Conservation (phyloP, 2,797 vertebrate genomes). For the Tragelaphus oryx region DNA sequence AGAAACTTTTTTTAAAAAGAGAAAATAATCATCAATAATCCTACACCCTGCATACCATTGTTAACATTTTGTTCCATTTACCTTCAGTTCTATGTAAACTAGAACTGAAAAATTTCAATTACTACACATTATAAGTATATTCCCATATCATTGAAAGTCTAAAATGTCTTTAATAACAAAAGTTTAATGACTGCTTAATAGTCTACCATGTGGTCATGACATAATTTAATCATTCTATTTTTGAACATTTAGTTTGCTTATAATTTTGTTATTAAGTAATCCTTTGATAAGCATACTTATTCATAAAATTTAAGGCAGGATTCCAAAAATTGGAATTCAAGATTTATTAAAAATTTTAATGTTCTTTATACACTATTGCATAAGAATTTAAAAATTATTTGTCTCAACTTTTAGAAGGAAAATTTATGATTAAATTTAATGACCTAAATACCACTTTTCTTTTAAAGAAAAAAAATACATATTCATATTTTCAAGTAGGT, state of each 20-base stretch:
- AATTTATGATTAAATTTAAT: constrained; percentile 2
- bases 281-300: neutral
- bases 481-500: neutral
- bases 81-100: neutral
- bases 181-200: neutral
- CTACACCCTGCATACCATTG: neutral
- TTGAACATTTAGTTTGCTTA: neutral
- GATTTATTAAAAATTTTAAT: neutral
- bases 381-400: neutral
- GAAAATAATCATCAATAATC: neutral
- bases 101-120: neutral
- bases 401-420: neutral
- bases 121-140: neutral
- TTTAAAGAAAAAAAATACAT: neutral
- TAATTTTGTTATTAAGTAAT: neutral
- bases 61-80: neutral
- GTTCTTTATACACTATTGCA: neutral
- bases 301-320: neutral
- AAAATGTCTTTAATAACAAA: neutral
- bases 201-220: neutral
- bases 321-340: neutral
- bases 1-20: neutral
- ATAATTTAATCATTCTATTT: neutral
- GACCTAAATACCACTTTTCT: neutral
- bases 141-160: neutral